phyloP scores from a whole-genome alignment of 2,113 vertebrate genomes.

The Gallinago jamesoni region DNA sequence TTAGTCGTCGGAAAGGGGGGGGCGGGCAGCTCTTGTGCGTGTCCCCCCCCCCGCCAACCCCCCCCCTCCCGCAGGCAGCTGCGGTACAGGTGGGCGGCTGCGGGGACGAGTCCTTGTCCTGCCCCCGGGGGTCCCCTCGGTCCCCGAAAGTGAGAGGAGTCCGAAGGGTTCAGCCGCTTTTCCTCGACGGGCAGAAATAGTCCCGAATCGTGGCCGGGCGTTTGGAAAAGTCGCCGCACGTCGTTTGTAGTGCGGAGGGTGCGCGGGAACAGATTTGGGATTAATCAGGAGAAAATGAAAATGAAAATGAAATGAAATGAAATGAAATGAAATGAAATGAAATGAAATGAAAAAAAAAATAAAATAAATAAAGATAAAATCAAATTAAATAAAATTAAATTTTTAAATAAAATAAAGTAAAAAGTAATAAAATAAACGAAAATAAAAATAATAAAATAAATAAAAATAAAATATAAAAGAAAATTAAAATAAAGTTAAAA shows the following conservation, averaged over 20 bases:
- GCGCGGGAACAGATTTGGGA: not conserved
- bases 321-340: no score
- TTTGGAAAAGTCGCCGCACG: not conserved
- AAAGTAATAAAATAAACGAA: no score
- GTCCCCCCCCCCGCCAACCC: no score
- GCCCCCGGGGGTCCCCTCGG: not conserved
- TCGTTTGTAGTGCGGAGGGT: not conserved
- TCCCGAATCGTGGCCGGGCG: not conserved
- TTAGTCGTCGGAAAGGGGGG: not conserved
- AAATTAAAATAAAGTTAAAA: no score
- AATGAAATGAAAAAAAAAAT: no score
- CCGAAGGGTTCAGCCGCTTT: accelerated
- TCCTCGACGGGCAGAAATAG: not conserved
- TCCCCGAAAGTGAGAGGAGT: not conserved
- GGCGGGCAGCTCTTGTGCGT: not conserved
- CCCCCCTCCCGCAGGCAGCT: not conserved
- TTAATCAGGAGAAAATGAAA: not conserved
- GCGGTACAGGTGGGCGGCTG: not conserved
- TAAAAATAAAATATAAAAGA: no score
- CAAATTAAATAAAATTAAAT: no score
- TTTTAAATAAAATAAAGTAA: no score
- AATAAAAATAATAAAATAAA: no score
- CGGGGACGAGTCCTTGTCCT: not conserved
- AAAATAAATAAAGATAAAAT: no score
- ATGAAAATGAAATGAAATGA: no score